Percentiles rank a stretch among this genome's conserved stretches.
phyloP scores from a whole-genome alignment of 92 coral and sea anemone species.

The Heteractis magnifica region DNA sequence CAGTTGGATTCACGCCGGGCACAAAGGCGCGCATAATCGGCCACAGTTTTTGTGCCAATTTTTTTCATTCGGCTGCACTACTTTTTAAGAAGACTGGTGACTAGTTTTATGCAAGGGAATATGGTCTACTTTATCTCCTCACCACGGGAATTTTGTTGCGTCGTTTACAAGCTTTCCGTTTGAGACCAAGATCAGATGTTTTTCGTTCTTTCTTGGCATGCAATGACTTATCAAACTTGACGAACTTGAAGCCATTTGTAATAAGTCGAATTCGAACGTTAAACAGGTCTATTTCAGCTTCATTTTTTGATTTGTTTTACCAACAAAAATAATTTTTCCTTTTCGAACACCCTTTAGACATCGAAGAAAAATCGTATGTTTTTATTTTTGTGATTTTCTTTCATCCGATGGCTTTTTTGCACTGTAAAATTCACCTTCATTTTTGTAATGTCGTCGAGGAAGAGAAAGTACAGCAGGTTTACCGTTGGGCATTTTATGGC shows the following conservation, averaged over 20 bases:
- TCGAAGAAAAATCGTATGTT: background rate
- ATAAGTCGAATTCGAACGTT: background rate
- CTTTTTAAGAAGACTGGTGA: background rate
- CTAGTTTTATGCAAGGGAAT: background rate
- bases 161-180: background rate
- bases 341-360: background rate
- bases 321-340: background rate
- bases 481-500: background rate
- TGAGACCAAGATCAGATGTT: background rate
- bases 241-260: background rate
- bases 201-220: background rate
- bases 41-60: background rate
- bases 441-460: background rate
- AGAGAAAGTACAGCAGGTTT: background rate
- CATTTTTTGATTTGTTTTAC: background rate
- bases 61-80: too few relatives aligned
- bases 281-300: background rate
- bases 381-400: background rate
- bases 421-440: background rate
- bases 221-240: background rate
- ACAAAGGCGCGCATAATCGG: background rate
- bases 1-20: background rate
- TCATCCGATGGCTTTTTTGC: background rate
- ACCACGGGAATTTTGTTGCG: background rate
- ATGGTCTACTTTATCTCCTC: background rate